Conservation (phyloP, 1,140 invertebrate species). For the Eueides isabella region DNA sequence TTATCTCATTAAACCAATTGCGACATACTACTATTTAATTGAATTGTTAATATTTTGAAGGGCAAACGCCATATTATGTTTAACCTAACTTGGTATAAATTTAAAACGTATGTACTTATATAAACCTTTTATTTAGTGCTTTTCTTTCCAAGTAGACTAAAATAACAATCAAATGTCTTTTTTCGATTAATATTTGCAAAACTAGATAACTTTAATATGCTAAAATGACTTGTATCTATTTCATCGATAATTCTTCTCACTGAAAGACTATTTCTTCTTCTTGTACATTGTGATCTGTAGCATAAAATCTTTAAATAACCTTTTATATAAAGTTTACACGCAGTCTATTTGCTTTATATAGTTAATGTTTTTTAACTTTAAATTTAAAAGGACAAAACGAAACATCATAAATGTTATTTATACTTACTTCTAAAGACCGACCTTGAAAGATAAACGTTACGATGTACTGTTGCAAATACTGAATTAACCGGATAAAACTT, state of each 20-base stretch:
- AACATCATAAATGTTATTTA: not conserved
- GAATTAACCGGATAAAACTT: conserved; percentile 11
- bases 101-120: too few relatives aligned
- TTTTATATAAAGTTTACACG: too few relatives aligned
- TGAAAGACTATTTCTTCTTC: too few relatives aligned
- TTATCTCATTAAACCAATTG: conserved; percentile 28
- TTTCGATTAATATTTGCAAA: too few relatives aligned
- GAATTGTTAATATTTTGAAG: conserved; percentile 12
- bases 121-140: too few relatives aligned
- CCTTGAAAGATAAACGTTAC: conserved; percentile 8
- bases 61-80: not conserved
- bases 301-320: not conserved
- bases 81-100: not conserved
- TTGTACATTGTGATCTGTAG: not conserved
- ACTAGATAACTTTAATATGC: too few relatives aligned
- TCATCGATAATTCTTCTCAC: too few relatives aligned
- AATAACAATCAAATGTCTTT: too few relatives aligned
- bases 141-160: too few relatives aligned
- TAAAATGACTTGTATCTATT: too few relatives aligned
- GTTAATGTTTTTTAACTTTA: conserved; percentile 10
- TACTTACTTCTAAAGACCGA: not conserved
- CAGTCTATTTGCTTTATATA: not conserved
- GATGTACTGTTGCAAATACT: conserved; percentile 11
- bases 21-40: conserved; percentile 9
- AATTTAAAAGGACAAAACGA: not conserved